Evolutionary conservation across 2,888 invertebrate species (phyloP), one percentile per base, ranked within the genome.

Genomic region (Lamellibrachia satsuma): DNA sequence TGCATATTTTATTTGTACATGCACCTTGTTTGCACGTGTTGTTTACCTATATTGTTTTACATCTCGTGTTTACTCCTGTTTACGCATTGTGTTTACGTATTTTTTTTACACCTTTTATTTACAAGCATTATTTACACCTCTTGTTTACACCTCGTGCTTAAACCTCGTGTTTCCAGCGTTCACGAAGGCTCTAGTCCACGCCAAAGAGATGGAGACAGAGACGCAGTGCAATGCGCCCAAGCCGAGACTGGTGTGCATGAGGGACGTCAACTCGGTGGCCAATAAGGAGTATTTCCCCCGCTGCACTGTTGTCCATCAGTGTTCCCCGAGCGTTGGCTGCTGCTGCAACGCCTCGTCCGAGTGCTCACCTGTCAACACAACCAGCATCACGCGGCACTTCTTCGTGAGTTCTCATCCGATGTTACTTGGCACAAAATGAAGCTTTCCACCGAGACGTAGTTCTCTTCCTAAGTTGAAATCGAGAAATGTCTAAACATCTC

Each of bases 291-390:
- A 98, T 97, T 97, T 98, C 95, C 99, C 99, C 0, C 98, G 98
- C 92, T 98, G 98, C 96, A 98, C 98, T 27, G 97, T 98, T 92
- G 97, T 99, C 92, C 98, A 98, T 96, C 97, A 98, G 94, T 99
- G 99, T 96, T 97, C 98, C 15, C 98, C 98, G 94, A 98, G 98
- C 96, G 98, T 98, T 51, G 98, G 98, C 92, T 99, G 99, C 92
- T 99, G 99, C 97, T 99, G 99, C 96, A 97, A 97, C 93, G 97
- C 98, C 93, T 97, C 97, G 0, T 97, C 98, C 93, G 98, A 98
- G 91, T 99, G 98, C 96, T 98, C 98, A 22, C 98, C 98, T 0
- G 98, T 98, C 95, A 97, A 97, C 15, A 97, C 98, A 75, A 97
- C 97, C 95, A 97, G 97, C 94, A 97, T 98, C 93, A 97, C 98